Evolutionary conservation across 2,113 vertebrate genomes (phyloP), one percentile per base, ranked within the genome.

Genomic region (Heterochromis multidens): DNA sequence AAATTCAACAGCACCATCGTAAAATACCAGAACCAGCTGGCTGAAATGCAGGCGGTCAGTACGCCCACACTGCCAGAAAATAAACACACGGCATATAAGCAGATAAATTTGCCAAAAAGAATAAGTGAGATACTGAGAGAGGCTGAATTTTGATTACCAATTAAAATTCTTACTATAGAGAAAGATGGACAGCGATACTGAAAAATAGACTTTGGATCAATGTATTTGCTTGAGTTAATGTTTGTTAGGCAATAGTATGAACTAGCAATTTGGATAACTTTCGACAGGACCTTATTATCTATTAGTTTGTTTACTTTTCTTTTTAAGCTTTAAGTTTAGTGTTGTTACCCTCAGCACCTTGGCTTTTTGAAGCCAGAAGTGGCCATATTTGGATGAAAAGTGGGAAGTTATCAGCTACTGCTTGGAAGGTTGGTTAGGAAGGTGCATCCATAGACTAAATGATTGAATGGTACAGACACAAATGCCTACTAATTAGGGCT

Each of bases 41-140:
- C 95, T 31, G 99, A 99, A 21, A 98, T 99, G 98, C 98, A 99
- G 93, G 98, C 97, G 62, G 99, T 99, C 96, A 97, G 98, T 95
- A 59, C 11, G 7, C 78, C 85, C 46, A 87, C 84, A 11, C 77
- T 23, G 25, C 19, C 67, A 17, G 61, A 79, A 63, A 86, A 77
- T 74, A 9, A 57, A 83, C 4, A 57, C 82, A 58, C n/a, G 17
- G 19, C 19, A 43, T 19, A 23, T 54, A 79, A 29, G 80, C 67
- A 63, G 74, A 52, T 54, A 74, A 17, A 54, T 74, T 70, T 67
- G 58, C 37, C 59, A 59, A 27, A 84, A 79, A 80, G 74, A 80
- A 74, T 80, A 37, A 60, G 63, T 74, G 25, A 76, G 58, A 81
- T 17, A 62, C 21, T 54, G 33, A 63, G 25, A 35, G 63, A 65